Evolutionary conservation across 2,797 vertebrate species (phyloP), one percentile per base, ranked within the genome.

Genomic region (Semotilus atromaculatus): DNA sequence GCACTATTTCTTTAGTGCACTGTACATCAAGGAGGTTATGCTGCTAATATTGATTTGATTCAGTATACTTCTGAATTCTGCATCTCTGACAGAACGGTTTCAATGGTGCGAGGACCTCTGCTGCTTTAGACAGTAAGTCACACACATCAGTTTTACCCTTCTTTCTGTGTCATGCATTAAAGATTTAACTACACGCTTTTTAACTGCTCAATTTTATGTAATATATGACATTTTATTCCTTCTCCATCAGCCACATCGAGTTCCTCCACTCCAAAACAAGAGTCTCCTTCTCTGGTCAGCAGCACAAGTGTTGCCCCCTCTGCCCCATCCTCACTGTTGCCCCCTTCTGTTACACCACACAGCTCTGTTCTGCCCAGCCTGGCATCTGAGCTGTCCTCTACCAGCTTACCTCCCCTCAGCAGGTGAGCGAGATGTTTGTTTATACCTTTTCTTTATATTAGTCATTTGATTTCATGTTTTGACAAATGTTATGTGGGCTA

Each of bases 81-180:
- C 83, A 89, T 88, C 91, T 58, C 85, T 92, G 86, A 77, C 91
- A 99, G 98, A 99, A 98, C 0, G 97, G 97, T 90, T 96, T 96
- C 89, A 96, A 95, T 66, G 91, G 96, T 93, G 93, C 94, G 88
- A 95, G 96, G 93, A 95, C 94, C 80, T 96, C 97, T 89, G 93
- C 95, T 92, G 90, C 95, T 89, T 91, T 96, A 88, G 97, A 97
- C 92, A 93, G 98, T 99, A 95, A 97, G 98, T 97, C 80, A 45
- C 19, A 73, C 40, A 60, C 53, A 34, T 72, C 64, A 55, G 7
- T 26, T 71, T 34, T 51, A 18, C 60, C 34, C 36, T 76, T 82
- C 43, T n/a, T 85, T 38, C 29, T 31, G 14, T 60, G 21, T 86
- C 16, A 72, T 70, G 62, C 34, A 70, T 79, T 43, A 5, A 23